Base-by-base conservation (phyloP, 2,113 vertebrate species). In the Ranitomeya imitator region DNA sequence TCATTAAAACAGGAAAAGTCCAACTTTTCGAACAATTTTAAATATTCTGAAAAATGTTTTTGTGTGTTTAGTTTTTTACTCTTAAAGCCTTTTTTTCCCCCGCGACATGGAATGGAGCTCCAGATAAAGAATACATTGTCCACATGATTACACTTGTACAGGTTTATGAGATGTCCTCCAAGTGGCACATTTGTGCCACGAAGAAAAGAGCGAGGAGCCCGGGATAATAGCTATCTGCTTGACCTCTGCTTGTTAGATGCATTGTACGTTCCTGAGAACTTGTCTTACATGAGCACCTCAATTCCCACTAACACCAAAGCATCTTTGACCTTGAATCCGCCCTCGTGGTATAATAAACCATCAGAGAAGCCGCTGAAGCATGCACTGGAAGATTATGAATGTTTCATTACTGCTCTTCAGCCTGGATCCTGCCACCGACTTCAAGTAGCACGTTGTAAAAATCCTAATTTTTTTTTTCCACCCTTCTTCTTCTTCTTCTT, bases 401-500 rank as follows among this genome's bases (percentile, higher is more conserved):
- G 93, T 95, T 96, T 96, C 95, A 96, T 95, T 95, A 95, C 95
- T 92, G 93, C 93, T 94, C 93, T 91, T 90, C 93, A 93, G 93
- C 94, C 91, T 92, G 92, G 93, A 89, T 83, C 87, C 92, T 84
- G 86, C 91, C 93, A 93, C 85, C 88, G 88, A 86, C 90, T 91
- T 90, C 89, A 90, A 90, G 89, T 89, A 90, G 91, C 91, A 90
- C 88, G 90, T 91, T 90, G 89, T 94, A 96, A 95, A 96, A 95
- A 95, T 96, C 95, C 95, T 94, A 93, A 94, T 95, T 94, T 94
- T 95, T 94, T 93, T 90, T 86, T 91, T 90, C 92, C 59, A 45
- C 37, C 37, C 37, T 45, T 45, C 37, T 45, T 31, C 26, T 31
- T 31, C 26, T 31, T n/a, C n/a, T 37, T 37, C 4, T 45, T 15